Conservation (phyloP, 1,140 invertebrate species). For the Drosophila kohkoa region DNA sequence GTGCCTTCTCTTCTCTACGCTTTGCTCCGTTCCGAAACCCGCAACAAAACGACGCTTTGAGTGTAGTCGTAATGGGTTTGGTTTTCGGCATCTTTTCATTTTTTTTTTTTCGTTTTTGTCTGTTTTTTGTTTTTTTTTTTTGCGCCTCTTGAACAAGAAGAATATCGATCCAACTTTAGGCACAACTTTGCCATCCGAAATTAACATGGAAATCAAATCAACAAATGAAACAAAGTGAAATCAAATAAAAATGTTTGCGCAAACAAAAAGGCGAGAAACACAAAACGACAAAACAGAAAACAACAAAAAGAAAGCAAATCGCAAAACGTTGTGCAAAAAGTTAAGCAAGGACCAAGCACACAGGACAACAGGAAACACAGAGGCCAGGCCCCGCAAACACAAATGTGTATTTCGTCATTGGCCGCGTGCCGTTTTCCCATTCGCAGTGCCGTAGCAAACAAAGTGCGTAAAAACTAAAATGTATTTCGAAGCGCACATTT, state of each 20-base stretch:
- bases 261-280: slow-evolving; percentile 25
- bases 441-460: neutral
- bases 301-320: neutral
- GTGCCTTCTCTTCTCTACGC: slow-evolving; percentile 5
- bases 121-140: slow-evolving; percentile 5
- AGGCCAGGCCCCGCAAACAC: slow-evolving; percentile 7
- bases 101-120: neutral
- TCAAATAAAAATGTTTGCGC: slow-evolving; percentile 69
- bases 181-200: slow-evolving; percentile 52
- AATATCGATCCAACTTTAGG: slow-evolving; percentile 60
- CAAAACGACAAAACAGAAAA: neutral
- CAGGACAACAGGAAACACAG: neutral
- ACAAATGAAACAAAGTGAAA: slow-evolving; percentile 61
- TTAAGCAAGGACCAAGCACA: slow-evolving; percentile 14
- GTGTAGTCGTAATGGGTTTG: slow-evolving; percentile 20
- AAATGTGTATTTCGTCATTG: slow-evolving; percentile 30
- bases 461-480: slow-evolving; percentile 34
- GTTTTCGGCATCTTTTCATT: slow-evolving; percentile 25
- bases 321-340: slow-evolving; percentile 2
- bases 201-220: slow-evolving; percentile 81
- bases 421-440: neutral
- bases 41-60: slow-evolving; percentile 52
- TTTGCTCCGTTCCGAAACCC: neutral
- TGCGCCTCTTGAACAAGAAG: neutral
- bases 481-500: neutral